These are phyloP conservation scores for Ichneumoninae sp. DNA, from an alignment of 2,888 invertebrate species.

Conservation along the genomic window DNA sequence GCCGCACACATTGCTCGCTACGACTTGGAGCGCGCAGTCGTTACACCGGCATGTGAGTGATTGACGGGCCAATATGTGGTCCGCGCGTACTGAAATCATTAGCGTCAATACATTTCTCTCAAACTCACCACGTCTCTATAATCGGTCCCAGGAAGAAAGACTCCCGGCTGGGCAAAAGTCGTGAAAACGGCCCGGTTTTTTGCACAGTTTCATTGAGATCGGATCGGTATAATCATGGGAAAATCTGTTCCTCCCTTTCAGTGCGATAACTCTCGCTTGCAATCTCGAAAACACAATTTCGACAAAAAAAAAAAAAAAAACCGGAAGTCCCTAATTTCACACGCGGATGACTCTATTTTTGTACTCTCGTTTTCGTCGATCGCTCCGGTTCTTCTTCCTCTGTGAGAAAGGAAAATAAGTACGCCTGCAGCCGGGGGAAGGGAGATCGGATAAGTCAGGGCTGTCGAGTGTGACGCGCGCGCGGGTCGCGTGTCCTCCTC, in stretches of 20 bases:
- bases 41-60: conserved; percentile 19
- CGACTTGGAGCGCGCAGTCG: not conserved
- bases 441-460: conserved; percentile 65
- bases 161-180: not conserved
- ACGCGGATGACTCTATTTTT: not conserved
- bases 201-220: not conserved
- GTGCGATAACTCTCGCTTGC: no score
- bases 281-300: not conserved
- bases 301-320: not conserved
- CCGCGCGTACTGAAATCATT: conserved; percentile 17
- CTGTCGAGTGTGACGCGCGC: conserved; percentile 62
- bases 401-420: conserved; percentile 39
- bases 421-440: conserved; percentile 15
- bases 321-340: conserved; percentile 26
- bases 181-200: no score
- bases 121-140: conserved; percentile 14
- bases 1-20: not conserved
- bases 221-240: not conserved
- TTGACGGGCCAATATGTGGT: conserved; percentile 18
- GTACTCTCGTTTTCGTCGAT: not conserved
- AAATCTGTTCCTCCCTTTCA: not conserved
- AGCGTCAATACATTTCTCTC: conserved; percentile 42
- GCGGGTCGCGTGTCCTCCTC: conserved; percentile 58
- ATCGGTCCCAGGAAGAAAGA: not conserved
- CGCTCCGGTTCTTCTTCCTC: conserved; percentile 43